A percentile compares a stretch with the other conserved stretches of the same genome.
Conservation (phyloP, 1,140 invertebrate species). For the Nebria ingens region DNA sequence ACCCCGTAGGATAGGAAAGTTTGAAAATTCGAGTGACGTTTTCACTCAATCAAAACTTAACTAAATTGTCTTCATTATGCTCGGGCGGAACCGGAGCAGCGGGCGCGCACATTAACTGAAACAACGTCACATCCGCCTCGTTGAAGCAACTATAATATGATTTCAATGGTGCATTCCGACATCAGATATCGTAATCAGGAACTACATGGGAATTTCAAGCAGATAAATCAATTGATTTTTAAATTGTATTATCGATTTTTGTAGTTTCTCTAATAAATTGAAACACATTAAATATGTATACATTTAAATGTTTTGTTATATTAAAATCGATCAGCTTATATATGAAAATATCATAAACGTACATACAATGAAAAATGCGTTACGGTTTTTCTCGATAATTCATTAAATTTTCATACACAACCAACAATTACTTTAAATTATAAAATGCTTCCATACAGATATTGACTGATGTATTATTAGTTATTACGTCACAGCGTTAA, state of each 20-base stretch:
- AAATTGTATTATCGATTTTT: not conserved
- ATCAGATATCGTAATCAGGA: not conserved
- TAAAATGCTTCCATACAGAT: not conserved
- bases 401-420: not conserved
- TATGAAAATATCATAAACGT: too few relatives aligned
- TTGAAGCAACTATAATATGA: not conserved
- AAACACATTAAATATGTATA: too few relatives aligned
- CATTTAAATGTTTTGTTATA: too few relatives aligned
- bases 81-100: too few relatives aligned
- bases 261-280: too few relatives aligned
- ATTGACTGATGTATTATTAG: not conserved
- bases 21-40: not conserved
- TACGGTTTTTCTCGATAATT: too few relatives aligned
- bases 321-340: too few relatives aligned
- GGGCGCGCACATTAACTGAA: too few relatives aligned
- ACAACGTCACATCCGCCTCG: not conserved
- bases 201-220: not conserved
- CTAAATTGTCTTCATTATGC: not conserved
- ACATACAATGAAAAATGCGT: too few relatives aligned
- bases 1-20: not conserved
- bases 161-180: not conserved
- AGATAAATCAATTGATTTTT: not conserved
- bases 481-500: not conserved
- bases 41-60: not conserved
- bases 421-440: not conserved